Base-by-base conservation (phyloP, 2,888 invertebrate genomes). In the Pardosa pseudoannulata region DNA sequence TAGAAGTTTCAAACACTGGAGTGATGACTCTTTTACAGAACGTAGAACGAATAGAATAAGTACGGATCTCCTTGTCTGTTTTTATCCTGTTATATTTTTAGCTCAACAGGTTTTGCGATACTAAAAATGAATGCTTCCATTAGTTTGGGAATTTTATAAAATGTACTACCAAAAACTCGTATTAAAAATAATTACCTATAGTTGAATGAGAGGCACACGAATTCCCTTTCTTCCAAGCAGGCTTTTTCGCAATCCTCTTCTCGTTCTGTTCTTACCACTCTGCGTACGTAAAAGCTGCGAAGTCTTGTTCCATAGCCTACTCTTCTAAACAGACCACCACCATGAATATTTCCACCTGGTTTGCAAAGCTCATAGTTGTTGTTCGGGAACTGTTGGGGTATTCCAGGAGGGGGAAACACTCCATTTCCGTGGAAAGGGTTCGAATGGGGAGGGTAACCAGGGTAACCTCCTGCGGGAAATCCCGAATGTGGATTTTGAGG, bases 201-300 rank as follows among this genome's bases (percentile, higher is more conserved):
- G 92, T 96, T 97, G 92, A 97, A 97, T 46, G 96, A 95, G 91
- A 96, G 93, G 90, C 97, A 97, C 82, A 95, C 93, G 91, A 97
- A 96, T 90, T 96, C 96, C 89, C 95, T 93, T 41, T 95, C 94
- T 90, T 96, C 96, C 56, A 95, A 94, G 91, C 97, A 97, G 91
- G 96, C 96, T 86, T 95, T 93, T 92, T 97, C 96, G 91, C 97
- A 97, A 88, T 96, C 95, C 0, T 94, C 94, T 90, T 97, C 92
- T 31, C 88, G 39, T 6, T 90, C 89, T 16, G 89, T 89, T 36
- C 89, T 75, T 0, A 89, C 88, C 16, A 89, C 89, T 71, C 89
- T 85, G 19, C 89, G 88, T 9, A 90, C 86, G 76, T 89, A 89
- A 62, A 88, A 89, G 29, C 87, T 88, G 56, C 89, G 81, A 23